Percentiles rank a stretch among this genome's conserved stretches.
Conservation (phyloP, 2,888 invertebrate genomes). For the Halictus quadricinctus region DNA sequence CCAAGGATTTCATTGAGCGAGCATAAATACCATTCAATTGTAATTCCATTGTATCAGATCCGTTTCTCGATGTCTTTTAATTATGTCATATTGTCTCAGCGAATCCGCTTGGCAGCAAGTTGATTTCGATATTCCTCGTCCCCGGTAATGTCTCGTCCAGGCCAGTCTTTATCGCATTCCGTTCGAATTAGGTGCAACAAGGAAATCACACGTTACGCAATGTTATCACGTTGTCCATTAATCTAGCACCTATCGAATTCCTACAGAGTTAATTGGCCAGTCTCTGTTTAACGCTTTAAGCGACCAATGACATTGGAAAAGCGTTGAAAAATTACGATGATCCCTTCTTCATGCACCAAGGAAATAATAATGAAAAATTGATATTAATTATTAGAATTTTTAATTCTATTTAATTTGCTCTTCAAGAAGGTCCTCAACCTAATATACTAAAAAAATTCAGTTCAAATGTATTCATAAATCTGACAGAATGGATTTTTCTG, state of each 20-base stretch:
- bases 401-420: background rate
- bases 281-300: background rate
- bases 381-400: background rate
- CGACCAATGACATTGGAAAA: background rate
- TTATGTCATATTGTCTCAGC: background rate
- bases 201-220: background rate
- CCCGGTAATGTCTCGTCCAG: background rate
- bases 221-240: conserved; percentile 10
- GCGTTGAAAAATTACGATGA: background rate
- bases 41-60: conserved; percentile 20
- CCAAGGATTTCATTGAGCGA: conserved; percentile 34
- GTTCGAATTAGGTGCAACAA: background rate
- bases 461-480: too few species aligned
- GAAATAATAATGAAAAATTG: background rate
- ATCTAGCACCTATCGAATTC: conserved; percentile 4
- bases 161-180: background rate
- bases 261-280: background rate
- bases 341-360: background rate
- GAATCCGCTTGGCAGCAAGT: conserved; percentile 6
- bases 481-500: too few species aligned
- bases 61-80: background rate
- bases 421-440: too few species aligned
- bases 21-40: conserved; percentile 43
- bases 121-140: background rate
- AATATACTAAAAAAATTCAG: too few species aligned